Evolutionary conservation across 2,797 vertebrate species (phyloP), one percentile per base, ranked within the genome.

Genomic region (Naso thynnoides): DNA sequence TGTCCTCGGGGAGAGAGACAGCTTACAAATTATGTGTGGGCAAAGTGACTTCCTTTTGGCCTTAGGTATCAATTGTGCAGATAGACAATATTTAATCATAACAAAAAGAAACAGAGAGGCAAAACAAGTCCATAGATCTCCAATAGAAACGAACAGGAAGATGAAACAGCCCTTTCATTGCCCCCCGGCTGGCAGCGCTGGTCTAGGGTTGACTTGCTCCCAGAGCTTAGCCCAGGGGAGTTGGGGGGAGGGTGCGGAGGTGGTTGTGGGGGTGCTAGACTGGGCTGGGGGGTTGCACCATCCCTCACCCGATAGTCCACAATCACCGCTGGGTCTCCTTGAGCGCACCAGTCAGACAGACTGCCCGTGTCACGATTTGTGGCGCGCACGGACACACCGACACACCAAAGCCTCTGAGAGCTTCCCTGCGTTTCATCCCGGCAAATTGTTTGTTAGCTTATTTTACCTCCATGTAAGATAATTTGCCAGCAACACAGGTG

Each of bases 11-110:
- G 92, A 88, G 82, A 83, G 83, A 91, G 84, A 86, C 91, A 83
- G 94, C 95, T 95, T 96, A 96, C 94, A 95, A 93, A 95, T 97
- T 95, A 94, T 90, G 92, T 88, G 82, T 88, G 88, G 80, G 89
- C 84, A 90, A 93, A 92, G 90, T 90, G 91, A 93, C 92, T 94
- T 96, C 91, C 92, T 93, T 94, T 94, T 94, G 89, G 90, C 93
- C 92, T 93, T 87, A 93, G 90, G 93, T 91, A 95, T 96, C 91
- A 94, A 90, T 95, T 93, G 91, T 94, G 94, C 93, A 93, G 85
- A 93, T 88, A 88, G 86, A 84, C 87, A 83, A 88, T 89, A 84
- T 93, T 94, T 96, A 95, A 96, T 95, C 94, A 90, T 93, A 92
- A 91, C 91, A 88, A 86, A 91, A 91, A 91, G 91, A 87, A 91